Evolutionary conservation across 2,113 vertebrate genomes (phyloP), one percentile per base, ranked within the genome.

Genomic region (Capricornis sumatraensis): DNA sequence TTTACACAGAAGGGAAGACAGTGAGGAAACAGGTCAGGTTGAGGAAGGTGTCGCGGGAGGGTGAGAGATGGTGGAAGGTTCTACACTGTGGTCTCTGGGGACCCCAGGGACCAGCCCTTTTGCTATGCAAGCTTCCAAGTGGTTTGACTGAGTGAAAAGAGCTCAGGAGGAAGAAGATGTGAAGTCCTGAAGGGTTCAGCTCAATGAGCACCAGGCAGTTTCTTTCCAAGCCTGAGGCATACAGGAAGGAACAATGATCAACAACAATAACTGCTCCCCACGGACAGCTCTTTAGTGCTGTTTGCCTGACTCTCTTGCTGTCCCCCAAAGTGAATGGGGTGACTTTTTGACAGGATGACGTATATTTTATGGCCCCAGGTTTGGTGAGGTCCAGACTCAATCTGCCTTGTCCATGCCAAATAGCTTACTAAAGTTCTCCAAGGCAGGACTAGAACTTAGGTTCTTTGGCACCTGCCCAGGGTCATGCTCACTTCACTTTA

Each of bases 371-470:
- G 15, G 64, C 15, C 3, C 33, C n/a, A 21, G 27, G 36, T 13
- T 19, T 17, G 45, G 28, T 4, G 21, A 55, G 82, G 25, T 81
- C 28, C 27, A 10, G 45, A 62, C 7, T 14, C 43, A 4, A 1
- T 53, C 21, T 53, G 3, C 52, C 19, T 45, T 47, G 50, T 11
- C 7, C 11, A 33, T 19, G 13, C 25, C 11, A 17, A 87, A 33
- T 2, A 21, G 57, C 13, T 12, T 47, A 6, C 28, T 1, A 27
- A 58, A 17, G 57, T 8, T 3, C 28, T 45, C 19, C 0, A 27
- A 57, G 55, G 14, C 36, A 71, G 16, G 43, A 19, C 14, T 3
- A 6, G 30, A 28, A 27, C 47, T 88, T 30, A 55, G 17, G 4
- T 58, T 94, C 47, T 40, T 8, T 2, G 27, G 6, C 21, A 12